Evolutionary conservation across 1,140 invertebrate species (phyloP).

Genomic region (Heliconius melpomene): DNA sequence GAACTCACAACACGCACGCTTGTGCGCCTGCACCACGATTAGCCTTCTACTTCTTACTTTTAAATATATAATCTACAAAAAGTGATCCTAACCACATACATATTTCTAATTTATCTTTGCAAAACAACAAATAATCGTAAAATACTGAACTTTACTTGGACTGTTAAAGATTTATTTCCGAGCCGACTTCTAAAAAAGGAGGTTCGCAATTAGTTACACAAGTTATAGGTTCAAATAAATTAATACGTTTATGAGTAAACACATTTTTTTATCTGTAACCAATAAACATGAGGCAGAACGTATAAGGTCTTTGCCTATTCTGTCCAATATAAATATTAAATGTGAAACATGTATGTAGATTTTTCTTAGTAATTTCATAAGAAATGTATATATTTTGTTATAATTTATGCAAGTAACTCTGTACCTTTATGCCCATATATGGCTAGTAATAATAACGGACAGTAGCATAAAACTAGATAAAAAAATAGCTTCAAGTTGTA

Average conservation of each 20-base stretch:
- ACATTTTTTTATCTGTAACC: neutral
- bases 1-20: too few species aligned
- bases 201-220: slow-evolving; percentile 14
- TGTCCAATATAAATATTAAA: neutral
- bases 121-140: slow-evolving; percentile 13
- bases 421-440: too few species aligned
- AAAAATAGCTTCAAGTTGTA: too few species aligned
- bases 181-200: slow-evolving; percentile 6
- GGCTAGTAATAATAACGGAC: too few species aligned
- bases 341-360: neutral
- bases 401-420: neutral
- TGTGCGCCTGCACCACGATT: too few species aligned
- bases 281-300: neutral
- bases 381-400: neutral
- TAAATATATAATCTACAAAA: too few species aligned
- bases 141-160: slow-evolving; percentile 1
- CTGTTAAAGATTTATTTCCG: slow-evolving; percentile 11
- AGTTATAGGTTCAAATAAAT: slow-evolving; percentile 4
- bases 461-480: too few species aligned
- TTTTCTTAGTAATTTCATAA: too few species aligned
- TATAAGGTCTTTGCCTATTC: neutral
- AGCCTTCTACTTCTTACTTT: too few species aligned
- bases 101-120: slow-evolving; percentile 4
- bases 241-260: slow-evolving; percentile 11
- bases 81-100: neutral